Evolutionary conservation across 2,888 invertebrate genomes (phyloP), one percentile per base, ranked within the genome.

Genomic region (Polylopha cassiicola): DNA sequence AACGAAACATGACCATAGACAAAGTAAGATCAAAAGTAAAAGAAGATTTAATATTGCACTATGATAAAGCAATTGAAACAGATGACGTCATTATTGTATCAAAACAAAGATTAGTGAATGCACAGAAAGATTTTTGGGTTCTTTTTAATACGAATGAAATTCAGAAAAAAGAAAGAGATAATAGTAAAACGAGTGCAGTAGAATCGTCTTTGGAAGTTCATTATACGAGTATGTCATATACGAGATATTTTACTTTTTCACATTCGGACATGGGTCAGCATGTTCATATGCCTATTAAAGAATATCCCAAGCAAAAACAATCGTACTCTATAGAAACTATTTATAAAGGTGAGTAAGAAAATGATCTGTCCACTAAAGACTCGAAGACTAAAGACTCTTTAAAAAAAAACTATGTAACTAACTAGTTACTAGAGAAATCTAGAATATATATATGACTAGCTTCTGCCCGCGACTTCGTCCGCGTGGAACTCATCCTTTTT

Each of bases 321-420:
- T 34, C 47, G 2, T 46, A 54, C 41, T 76, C 78, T 1, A 48
- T 81, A 33, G 64, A 65, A 39, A 79, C 78, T 5, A 60, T 82
- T 45, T 80, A 73, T 30, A 73, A 66, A 74, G 73, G 80, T 76
- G 53, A 20, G 43, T 37, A 9, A 27, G n/a, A n/a, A n/a, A n/a
- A n/a, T n/a, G n/a, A n/a, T n/a, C n/a, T n/a, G n/a, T n/a, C n/a
- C n/a, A n/a, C n/a, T n/a, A n/a, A n/a, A n/a, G n/a, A n/a, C n/a
- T n/a, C n/a, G n/a, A n/a, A n/a, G n/a, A n/a, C n/a, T n/a, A n/a
- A n/a, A n/a, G n/a, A n/a, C n/a, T n/a, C n/a, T n/a, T n/a, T n/a
- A n/a, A n/a, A n/a, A n/a, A n/a, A n/a, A n/a, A n/a, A n/a, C n/a
- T n/a, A n/a, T n/a, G n/a, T n/a, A n/a, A n/a, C n/a, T n/a, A n/a